Evolutionary conservation across 2,888 invertebrate genomes (phyloP).

Genomic region (Ectemnius lituratus): DNA sequence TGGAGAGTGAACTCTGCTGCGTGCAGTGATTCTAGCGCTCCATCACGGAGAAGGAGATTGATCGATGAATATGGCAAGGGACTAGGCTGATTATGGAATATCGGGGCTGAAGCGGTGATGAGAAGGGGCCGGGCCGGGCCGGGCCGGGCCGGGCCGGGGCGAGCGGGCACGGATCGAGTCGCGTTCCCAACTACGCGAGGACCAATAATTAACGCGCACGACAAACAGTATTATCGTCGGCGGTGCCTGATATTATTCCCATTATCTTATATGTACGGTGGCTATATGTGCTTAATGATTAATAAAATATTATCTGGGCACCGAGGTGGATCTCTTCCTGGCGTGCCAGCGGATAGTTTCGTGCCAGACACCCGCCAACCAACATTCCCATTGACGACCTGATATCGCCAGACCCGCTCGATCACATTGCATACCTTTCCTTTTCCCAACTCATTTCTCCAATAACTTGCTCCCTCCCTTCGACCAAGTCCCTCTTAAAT

Average conservation of each 20-base stretch:
- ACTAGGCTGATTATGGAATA: background rate
- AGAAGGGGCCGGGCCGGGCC: background rate
- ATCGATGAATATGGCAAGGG: background rate
- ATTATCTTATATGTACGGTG: constrained; percentile 70
- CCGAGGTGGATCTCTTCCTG: constrained; percentile 63
- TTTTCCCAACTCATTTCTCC: too few species aligned
- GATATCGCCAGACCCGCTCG: too few species aligned
- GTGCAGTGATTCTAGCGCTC: background rate
- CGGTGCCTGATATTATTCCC: constrained; percentile 71
- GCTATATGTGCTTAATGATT: constrained; percentile 73
- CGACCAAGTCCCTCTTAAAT: too few species aligned
- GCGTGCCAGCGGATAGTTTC: constrained; percentile 67
- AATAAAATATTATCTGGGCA: constrained; percentile 73
- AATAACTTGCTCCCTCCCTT: too few species aligned
- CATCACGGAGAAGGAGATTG: background rate
- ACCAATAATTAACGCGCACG: constrained; percentile 67
- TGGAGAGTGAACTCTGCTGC: too few species aligned
- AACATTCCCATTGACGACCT: too few species aligned
- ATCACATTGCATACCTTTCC: too few species aligned
- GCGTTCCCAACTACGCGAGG: constrained; percentile 28
- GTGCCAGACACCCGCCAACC: constrained; percentile 59
- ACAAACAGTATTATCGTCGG: constrained; percentile 70
- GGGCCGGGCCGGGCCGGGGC: background rate
- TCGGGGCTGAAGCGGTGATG: background rate
- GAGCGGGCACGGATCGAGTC: background rate